phyloP scores from a whole-genome alignment of 2,797 vertebrate genomes.

The Toxotes lorentzi region DNA sequence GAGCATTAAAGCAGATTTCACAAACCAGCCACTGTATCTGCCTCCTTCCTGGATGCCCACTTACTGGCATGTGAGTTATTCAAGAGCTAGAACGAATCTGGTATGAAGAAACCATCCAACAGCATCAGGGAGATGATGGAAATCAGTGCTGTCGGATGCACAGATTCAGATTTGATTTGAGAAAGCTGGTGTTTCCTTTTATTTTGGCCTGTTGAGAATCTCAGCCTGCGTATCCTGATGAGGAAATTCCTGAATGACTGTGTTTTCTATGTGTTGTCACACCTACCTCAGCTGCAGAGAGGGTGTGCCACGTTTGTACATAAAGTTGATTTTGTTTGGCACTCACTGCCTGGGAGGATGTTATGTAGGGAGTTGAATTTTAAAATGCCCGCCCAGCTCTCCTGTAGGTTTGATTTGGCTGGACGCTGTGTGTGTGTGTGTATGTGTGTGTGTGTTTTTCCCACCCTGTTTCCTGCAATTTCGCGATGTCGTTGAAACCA shows the following conservation, averaged over 20 bases:
- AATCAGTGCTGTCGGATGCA: neutral
- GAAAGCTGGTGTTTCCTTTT: neutral
- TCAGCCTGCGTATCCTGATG: neutral
- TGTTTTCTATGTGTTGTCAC: constrained; percentile 28
- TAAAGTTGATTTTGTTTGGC: constrained; percentile 71
- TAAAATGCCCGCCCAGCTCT: constrained; percentile 73
- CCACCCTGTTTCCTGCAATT: constrained; percentile 56
- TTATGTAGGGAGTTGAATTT: constrained; percentile 55
- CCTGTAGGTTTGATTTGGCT: constrained; percentile 69
- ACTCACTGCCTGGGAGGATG: constrained; percentile 31
- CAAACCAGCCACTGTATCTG: constrained; percentile 74
- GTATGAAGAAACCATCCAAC: constrained; percentile 2
- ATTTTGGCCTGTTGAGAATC: constrained; percentile 20
- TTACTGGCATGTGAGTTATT: constrained; percentile 56
- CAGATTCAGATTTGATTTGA: neutral
- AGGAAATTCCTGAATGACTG: constrained; percentile 33
- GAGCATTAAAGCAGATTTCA: constrained; percentile 65
- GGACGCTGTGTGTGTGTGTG: constrained; percentile 15
- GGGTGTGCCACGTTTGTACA: constrained; percentile 53
- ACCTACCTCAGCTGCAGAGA: constrained; percentile 12
- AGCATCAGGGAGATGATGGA: constrained; percentile 3
- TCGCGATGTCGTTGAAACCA: constrained; percentile 60
- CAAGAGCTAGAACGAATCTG: constrained; percentile 6
- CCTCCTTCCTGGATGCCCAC: constrained; percentile 51
- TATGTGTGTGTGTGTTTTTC: constrained; percentile 35